Percentiles rank a stretch among this genome's conserved stretches.
Evolutionary conservation across 2,888 invertebrate genomes (phyloP).

Genomic region (Mermis nigrescens): DNA sequence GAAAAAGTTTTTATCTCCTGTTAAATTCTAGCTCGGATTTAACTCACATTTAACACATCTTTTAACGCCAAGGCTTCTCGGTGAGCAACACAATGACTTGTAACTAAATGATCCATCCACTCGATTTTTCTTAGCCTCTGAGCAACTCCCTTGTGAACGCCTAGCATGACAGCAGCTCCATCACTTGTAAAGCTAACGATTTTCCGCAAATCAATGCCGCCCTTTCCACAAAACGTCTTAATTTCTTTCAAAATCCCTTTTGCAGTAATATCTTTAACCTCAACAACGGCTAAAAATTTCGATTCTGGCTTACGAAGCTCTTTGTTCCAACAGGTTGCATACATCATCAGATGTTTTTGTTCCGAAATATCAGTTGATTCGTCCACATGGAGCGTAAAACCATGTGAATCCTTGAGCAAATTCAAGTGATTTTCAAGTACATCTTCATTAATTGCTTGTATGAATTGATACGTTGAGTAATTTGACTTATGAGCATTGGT

Average conservation of each 20-base stretch:
- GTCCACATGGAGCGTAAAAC: not conserved
- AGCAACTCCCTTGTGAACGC: not conserved
- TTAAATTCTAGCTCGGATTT: not conserved
- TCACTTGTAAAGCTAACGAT: not conserved
- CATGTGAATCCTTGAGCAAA: not conserved
- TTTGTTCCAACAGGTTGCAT: not conserved
- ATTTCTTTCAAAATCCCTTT: not conserved
- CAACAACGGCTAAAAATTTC: not conserved
- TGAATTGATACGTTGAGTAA: not conserved
- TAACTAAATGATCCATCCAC: not conserved
- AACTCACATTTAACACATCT: not conserved
- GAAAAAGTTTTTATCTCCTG: no score
- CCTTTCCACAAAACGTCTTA: not conserved
- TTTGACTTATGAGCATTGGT: not conserved
- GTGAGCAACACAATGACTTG: not conserved
- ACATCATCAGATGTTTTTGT: not conserved
- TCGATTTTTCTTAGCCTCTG: not conserved
- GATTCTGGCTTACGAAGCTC: not conserved
- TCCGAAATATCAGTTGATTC: not conserved
- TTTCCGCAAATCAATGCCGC: not conserved
- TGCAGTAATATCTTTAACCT: not conserved
- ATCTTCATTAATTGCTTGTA: not conserved
- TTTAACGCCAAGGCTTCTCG: not conserved
- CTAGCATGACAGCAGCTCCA: not conserved
- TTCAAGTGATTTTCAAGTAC: not conserved